Conservation (phyloP, 2,797 vertebrate species). For the Tarsius wallacei region DNA sequence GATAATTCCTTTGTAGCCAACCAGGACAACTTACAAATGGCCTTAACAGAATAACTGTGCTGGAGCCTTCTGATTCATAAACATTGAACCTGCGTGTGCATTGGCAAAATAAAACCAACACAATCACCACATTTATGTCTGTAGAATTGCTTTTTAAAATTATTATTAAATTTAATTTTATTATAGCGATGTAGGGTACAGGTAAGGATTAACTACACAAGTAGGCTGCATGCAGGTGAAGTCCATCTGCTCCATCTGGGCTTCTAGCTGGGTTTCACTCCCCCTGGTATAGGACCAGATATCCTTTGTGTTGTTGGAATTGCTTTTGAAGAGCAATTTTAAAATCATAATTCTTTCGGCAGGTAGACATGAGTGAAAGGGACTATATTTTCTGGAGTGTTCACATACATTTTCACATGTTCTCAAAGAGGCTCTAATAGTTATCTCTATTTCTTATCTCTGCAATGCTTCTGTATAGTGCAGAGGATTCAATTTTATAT, state of each 20-base stretch:
- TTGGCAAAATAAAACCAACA: not conserved
- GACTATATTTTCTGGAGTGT: not conserved
- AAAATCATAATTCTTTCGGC: conserved; percentile 10
- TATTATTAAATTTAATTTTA: too few relatives aligned
- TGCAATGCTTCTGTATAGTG: not conserved
- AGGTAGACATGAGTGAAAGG: conserved; percentile 17
- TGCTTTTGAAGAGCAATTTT: not conserved
- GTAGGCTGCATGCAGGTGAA: too few relatives aligned
- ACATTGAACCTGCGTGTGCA: not conserved
- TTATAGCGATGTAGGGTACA: too few relatives aligned
- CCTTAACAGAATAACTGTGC: not conserved
- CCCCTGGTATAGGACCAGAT: too few relatives aligned
- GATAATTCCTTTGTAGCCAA: not conserved
- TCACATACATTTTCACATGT: not conserved
- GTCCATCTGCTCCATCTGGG: too few relatives aligned
- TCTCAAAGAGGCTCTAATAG: not conserved
- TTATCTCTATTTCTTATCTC: not conserved
- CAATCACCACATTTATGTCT: not conserved
- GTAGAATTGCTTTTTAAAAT: too few relatives aligned
- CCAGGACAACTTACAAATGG: not conserved
- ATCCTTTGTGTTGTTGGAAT: not conserved
- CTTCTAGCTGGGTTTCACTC: too few relatives aligned
- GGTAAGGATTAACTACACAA: too few relatives aligned
- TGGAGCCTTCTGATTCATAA: conserved; percentile 21
- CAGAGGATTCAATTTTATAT: not conserved